Percentiles rank a stretch among this genome's conserved stretches.
Conservation (phyloP, 2,888 invertebrate species). For the Aproaerema taeniolella region DNA sequence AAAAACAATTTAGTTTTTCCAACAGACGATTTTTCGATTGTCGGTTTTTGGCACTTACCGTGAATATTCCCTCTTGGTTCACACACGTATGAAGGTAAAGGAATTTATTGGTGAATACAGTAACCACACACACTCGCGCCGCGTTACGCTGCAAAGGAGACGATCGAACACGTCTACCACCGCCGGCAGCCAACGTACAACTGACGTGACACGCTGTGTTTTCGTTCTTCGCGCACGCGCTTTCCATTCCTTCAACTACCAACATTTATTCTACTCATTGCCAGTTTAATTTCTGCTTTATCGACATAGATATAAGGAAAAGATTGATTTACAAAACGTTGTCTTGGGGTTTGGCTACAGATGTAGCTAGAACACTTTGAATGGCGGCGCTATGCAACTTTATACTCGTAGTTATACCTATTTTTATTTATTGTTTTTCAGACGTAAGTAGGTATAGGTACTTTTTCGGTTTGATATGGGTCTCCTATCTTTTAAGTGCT, state of each 20-base stretch:
- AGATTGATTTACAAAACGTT: too few species aligned
- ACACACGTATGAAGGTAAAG: constrained; percentile 32
- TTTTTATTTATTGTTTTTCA: too few species aligned
- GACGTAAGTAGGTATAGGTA: too few species aligned
- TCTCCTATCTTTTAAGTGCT: too few species aligned
- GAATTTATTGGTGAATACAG: constrained; percentile 28
- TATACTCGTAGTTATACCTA: too few species aligned
- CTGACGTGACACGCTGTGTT: constrained; percentile 51
- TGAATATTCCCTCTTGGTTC: constrained; percentile 35
- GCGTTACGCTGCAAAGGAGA: constrained; percentile 16
- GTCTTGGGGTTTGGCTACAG: too few species aligned
- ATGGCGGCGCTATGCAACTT: too few species aligned
- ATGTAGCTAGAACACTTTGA: too few species aligned
- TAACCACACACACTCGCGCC: constrained; percentile 47
- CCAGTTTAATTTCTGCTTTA: constrained; percentile 26
- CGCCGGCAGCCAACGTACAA: constrained; percentile 45
- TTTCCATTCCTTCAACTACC: constrained; percentile 32
- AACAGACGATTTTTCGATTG: background rate
- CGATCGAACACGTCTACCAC: constrained; percentile 28
- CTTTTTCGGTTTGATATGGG: too few species aligned
- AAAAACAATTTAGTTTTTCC: constrained; percentile 25
- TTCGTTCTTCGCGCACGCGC: constrained; percentile 59
- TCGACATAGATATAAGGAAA: too few species aligned
- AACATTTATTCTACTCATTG: too few species aligned
- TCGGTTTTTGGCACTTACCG: constrained; percentile 31